These are phyloP conservation scores for Pecten maximus DNA, from an alignment of 2,888 invertebrate genomes.

Conservation along the genomic window DNA sequence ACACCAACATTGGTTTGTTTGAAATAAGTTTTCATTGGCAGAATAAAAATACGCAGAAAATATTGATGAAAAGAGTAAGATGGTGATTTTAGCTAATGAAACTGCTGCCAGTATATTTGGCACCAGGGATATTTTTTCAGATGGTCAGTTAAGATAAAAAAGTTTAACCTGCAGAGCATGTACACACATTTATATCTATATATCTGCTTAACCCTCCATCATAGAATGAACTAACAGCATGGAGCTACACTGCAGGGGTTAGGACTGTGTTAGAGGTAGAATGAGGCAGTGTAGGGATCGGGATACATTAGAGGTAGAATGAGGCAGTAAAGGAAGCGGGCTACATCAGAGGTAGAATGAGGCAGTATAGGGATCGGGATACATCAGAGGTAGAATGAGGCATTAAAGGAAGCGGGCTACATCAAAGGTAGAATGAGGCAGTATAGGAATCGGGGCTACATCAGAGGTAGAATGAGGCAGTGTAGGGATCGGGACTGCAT, in stretches of 20 bases:
- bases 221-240: not conserved
- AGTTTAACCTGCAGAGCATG: not conserved
- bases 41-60: not conserved
- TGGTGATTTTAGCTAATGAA: not conserved
- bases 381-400: no score
- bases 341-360: not conserved
- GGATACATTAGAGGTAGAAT: no score
- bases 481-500: no score
- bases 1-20: not conserved
- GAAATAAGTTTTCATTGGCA: not conserved
- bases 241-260: not conserved
- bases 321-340: not conserved
- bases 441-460: no score
- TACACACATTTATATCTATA: not conserved
- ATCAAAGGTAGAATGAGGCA: not conserved
- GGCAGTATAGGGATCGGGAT: not conserved
- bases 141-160: not conserved
- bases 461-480: no score
- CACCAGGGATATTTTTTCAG: conserved; percentile 1
- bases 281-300: no score
- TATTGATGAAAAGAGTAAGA: not conserved
- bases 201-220: not conserved
- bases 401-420: no score
- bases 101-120: not conserved
- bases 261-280: not conserved